Evolutionary conservation across 2,888 invertebrate genomes (phyloP).

Genomic region (Nomada ferruginata): DNA sequence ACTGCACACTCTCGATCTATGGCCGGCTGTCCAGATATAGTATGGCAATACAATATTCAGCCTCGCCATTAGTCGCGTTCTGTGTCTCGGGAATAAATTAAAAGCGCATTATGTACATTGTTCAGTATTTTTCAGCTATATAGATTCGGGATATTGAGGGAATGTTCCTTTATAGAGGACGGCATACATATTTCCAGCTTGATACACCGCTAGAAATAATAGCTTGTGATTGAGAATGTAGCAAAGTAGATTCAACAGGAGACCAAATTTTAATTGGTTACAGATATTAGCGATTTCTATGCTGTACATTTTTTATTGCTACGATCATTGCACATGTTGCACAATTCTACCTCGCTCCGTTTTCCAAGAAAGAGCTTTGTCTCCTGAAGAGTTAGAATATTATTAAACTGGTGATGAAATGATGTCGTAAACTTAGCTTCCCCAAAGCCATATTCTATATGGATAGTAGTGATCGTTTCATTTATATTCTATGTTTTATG

Average conservation of each 20-base stretch:
- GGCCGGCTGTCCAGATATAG: neutral
- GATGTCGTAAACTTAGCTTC: no score
- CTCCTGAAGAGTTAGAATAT: no score
- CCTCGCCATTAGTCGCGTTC: conserved; percentile 8
- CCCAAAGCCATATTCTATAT: no score
- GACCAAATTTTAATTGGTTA: no score
- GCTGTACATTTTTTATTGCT: no score
- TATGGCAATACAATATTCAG: neutral
- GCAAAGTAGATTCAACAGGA: no score
- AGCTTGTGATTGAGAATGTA: neutral
- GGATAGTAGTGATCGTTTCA: neutral
- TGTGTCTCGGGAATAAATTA: conserved; percentile 34
- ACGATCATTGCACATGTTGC: no score
- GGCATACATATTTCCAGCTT: conserved; percentile 26
- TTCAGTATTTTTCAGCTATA: neutral
- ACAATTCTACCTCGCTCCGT: no score
- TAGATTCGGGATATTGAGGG: conserved; percentile 1
- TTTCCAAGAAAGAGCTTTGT: no score
- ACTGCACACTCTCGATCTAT: conserved; percentile 2
- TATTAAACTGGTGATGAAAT: no score
- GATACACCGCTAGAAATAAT: conserved; percentile 41
- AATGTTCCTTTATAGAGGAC: conserved; percentile 29
- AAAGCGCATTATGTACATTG: conserved; percentile 10
- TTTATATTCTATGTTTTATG: neutral
- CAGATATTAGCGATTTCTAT: no score